A percentile compares a stretch with the other conserved stretches of the same genome.
These are phyloP conservation scores for Eupithecia insigniata DNA, from an alignment of 2,888 invertebrate genomes.

Conservation along the genomic window DNA sequence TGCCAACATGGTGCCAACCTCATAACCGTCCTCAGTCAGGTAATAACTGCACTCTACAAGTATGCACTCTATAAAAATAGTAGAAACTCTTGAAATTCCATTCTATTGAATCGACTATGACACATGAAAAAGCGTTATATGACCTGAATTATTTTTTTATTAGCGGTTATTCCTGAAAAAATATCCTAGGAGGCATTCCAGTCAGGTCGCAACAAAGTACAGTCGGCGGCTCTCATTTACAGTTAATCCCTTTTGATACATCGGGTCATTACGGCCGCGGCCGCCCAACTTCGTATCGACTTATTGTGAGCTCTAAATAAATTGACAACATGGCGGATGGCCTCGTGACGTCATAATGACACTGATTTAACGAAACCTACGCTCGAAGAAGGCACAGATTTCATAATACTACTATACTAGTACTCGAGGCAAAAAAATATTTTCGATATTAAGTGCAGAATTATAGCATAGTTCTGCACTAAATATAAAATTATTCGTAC, in stretches of 20 bases:
- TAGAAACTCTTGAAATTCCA: neutral
- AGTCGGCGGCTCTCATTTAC: slow-evolving; percentile 74
- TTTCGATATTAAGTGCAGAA: too few relatives aligned
- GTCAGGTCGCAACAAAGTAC: slow-evolving; percentile 73
- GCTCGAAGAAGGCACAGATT: too few relatives aligned
- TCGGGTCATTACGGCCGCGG: slow-evolving; percentile 79
- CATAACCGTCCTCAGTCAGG: too few relatives aligned
- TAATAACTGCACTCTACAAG: too few relatives aligned
- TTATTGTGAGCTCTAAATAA: slow-evolving; percentile 67
- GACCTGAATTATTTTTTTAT: neutral
- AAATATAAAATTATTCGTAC: neutral
- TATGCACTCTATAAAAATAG: too few relatives aligned
- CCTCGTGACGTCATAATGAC: slow-evolving; percentile 38
- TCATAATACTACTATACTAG: too few relatives aligned
- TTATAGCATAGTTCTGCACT: too few relatives aligned
- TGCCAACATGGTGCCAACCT: too few relatives aligned
- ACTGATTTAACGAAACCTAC: slow-evolving; percentile 33
- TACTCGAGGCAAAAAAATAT: too few relatives aligned
- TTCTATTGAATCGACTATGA: neutral
- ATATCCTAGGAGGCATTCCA: slow-evolving; percentile 49
- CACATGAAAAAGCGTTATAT: neutral
- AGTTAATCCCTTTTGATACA: slow-evolving; percentile 82
- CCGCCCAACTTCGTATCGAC: slow-evolving; percentile 64
- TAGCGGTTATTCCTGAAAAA: neutral
- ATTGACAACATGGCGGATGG: slow-evolving; percentile 41